phyloP scores from a whole-genome alignment of 2,888 invertebrate species.

The Adela reaumurella region DNA sequence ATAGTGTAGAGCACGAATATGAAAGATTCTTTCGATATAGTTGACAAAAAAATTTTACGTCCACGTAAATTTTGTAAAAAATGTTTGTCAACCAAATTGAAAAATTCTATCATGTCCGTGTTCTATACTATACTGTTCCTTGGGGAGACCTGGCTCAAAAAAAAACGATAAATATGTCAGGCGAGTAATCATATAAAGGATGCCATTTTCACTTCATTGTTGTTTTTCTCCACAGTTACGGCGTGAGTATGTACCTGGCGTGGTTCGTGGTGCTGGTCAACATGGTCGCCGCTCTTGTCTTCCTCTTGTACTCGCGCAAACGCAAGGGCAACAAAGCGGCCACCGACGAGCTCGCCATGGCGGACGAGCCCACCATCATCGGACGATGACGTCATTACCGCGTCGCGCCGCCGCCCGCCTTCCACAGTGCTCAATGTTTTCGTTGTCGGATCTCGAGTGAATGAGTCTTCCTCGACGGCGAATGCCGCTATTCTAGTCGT shows the following conservation, averaged over 20 bases:
- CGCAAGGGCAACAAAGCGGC: constrained; percentile 81
- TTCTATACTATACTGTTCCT: no score
- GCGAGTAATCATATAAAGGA: no score
- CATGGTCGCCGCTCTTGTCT: constrained; percentile 64
- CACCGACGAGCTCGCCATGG: constrained; percentile 78
- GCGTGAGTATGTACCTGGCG: constrained; percentile 69
- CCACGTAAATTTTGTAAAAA: no score
- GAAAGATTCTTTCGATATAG: no score
- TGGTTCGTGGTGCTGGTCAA: constrained; percentile 76
- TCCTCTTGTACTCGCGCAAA: constrained; percentile 79
- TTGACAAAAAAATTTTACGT: no score
- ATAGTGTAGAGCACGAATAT: no score
- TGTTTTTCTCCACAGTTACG: constrained; percentile 47
- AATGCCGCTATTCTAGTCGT: no score
- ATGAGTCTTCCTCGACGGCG: not conserved
- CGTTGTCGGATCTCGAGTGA: not conserved
- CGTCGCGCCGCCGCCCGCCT: not conserved
- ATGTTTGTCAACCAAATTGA: no score
- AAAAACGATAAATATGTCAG: no score
- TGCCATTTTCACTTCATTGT: no score
- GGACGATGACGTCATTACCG: constrained; percentile 54
- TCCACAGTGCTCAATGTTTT: not conserved
- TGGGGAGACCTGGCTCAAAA: no score
- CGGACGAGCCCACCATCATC: constrained; percentile 81
- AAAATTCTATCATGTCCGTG: no score